These are phyloP conservation scores for Lepeophtheirus nordmannii DNA, from an alignment of 2,888 invertebrate species.

Conservation along the genomic window DNA sequence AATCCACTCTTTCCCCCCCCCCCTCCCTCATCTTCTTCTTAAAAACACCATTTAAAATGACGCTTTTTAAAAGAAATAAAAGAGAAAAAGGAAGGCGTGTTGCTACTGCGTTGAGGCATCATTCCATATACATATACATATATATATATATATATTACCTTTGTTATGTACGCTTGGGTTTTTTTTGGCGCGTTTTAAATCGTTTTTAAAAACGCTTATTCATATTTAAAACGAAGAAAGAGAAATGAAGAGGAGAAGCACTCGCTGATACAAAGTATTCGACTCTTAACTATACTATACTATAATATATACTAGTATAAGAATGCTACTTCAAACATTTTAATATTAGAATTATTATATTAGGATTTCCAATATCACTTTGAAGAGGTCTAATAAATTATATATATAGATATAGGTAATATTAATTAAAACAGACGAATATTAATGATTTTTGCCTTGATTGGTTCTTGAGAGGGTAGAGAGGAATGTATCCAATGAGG, in stretches of 20 bases:
- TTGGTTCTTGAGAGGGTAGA: not conserved
- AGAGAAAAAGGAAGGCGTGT: no score
- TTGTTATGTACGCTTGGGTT: constrained; percentile 2
- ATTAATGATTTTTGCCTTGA: not conserved
- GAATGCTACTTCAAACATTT: not conserved
- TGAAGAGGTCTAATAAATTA: not conserved
- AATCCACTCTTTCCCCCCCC: no score
- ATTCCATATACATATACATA: no score
- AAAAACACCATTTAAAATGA: not conserved
- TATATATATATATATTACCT: not conserved
- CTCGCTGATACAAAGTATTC: not conserved
- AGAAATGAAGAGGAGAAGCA: not conserved
- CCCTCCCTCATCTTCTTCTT: no score
- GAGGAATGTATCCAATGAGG: not conserved
- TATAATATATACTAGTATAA: not conserved
- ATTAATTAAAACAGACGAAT: not conserved
- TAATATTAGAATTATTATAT: not conserved
- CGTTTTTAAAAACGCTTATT: not conserved
- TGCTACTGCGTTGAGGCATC: no score
- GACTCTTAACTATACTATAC: not conserved
- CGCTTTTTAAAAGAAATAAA: not conserved
- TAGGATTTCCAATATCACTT: not conserved
- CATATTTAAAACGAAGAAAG: constrained; percentile 3
- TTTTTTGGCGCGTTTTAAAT: constrained; percentile 8
- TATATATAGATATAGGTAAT: not conserved